Percentiles rank a stretch among this genome's conserved stretches.
These are phyloP conservation scores for Bombus balteatus DNA, from an alignment of 1,140 invertebrate species.

Conservation along the genomic window DNA sequence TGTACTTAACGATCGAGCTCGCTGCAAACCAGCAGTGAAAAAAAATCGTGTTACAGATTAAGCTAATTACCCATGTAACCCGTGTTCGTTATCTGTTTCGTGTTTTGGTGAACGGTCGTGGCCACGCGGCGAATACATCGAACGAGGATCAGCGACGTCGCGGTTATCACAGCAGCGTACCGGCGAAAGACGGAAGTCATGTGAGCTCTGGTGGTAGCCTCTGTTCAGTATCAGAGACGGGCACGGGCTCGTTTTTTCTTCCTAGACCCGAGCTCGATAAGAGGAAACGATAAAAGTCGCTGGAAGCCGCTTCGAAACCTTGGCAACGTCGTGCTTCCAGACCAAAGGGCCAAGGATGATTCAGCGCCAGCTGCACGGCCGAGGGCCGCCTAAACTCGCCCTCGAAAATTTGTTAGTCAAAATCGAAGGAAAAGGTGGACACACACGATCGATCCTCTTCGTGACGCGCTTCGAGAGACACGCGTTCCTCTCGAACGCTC, in stretches of 20 bases:
- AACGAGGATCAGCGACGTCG: background rate
- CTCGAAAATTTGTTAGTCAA: constrained; percentile 70
- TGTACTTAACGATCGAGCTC: too few species aligned
- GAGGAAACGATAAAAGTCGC: constrained; percentile 59
- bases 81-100: constrained; percentile 25
- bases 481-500: background rate
- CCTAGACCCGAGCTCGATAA: constrained; percentile 49
- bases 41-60: constrained; percentile 25
- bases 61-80: constrained; percentile 1
- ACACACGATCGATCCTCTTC: constrained; percentile 16
- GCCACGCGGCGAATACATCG: constrained; percentile 20
- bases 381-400: constrained; percentile 36
- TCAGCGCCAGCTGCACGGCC: constrained; percentile 72
- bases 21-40: too few species aligned
- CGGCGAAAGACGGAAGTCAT: constrained; percentile 31
- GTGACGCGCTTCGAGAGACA: background rate
- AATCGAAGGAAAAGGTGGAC: constrained; percentile 35
- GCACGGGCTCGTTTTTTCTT: constrained; percentile 10
- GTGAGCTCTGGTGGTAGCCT: constrained; percentile 30
- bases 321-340: constrained; percentile 58
- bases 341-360: constrained; percentile 62
- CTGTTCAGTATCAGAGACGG: constrained; percentile 33
- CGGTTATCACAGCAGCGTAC: constrained; percentile 39
- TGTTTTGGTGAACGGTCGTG: background rate
- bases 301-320: constrained; percentile 59